Evolutionary conservation across 2,797 vertebrate genomes (phyloP).

Genomic region (Gobio occitaniae): DNA sequence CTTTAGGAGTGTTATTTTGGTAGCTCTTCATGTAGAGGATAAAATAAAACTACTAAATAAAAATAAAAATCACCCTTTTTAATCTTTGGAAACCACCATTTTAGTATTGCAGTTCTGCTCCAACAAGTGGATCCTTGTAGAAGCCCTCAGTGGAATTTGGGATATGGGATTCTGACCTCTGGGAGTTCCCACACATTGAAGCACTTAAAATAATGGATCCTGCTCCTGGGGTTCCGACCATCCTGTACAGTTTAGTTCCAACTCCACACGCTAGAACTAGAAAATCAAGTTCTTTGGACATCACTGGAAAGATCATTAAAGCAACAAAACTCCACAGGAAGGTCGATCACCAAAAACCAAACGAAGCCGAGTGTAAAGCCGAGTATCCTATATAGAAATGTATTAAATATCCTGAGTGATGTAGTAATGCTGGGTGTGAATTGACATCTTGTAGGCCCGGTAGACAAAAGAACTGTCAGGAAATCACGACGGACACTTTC

Average conservation of each 20-base stretch:
- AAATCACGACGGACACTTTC: conserved; percentile 14
- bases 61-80: conserved; percentile 7
- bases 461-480: conserved; percentile 19
- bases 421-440: conserved; percentile 44
- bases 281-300: conserved; percentile 34
- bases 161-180: background rate
- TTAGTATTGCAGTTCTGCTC: conserved; percentile 28
- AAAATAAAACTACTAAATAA: background rate
- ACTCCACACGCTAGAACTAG: conserved; percentile 1
- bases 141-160: conserved; percentile 6
- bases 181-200: conserved; percentile 2
- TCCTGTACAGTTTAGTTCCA: background rate
- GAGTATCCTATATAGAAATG: conserved; percentile 24
- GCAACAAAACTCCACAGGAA: conserved; percentile 29
- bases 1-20: background rate
- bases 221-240: background rate
- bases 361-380: conserved; percentile 18
- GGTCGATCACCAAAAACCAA: background rate
- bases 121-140: background rate
- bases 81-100: conserved; percentile 53
- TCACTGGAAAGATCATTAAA: conserved; percentile 5
- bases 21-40: conserved; percentile 4
- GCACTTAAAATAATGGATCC: background rate
- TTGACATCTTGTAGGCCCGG: conserved; percentile 24
- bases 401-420: conserved; percentile 47